Conservation (phyloP, 1,140 invertebrate genomes). For the Monochamus saltuarius region DNA sequence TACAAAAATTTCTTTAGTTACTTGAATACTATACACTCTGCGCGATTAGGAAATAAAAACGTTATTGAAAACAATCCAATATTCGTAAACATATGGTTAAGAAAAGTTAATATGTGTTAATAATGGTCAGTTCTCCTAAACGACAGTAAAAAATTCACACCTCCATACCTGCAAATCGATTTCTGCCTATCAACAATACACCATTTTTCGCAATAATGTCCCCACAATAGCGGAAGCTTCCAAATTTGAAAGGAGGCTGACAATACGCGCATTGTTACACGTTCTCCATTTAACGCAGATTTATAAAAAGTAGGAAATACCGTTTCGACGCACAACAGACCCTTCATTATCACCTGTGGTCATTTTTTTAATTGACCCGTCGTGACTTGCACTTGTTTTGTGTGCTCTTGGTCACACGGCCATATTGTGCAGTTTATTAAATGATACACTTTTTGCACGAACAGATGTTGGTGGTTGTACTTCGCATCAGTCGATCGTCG, state of each 20-base stretch:
- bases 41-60: too few species aligned
- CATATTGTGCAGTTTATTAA: too few species aligned
- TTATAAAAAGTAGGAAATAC: slow-evolving; percentile 18
- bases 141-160: slow-evolving; percentile 6
- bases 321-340: slow-evolving; percentile 10
- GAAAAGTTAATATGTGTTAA: slow-evolving; percentile 12
- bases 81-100: slow-evolving; percentile 7
- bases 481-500: too few species aligned
- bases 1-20: too few species aligned
- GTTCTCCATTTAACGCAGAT: slow-evolving; percentile 3
- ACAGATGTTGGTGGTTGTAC: too few species aligned
- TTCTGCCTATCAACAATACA: slow-evolving; percentile 20
- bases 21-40: too few species aligned
- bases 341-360: slow-evolving; percentile 8
- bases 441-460: too few species aligned
- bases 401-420: neutral
- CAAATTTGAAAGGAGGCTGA: slow-evolving; percentile 5
- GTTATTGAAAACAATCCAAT: neutral
- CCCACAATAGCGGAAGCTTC: slow-evolving; percentile 16
- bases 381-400: slow-evolving; percentile 14
- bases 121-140: slow-evolving; percentile 3
- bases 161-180: slow-evolving; percentile 25
- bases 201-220: slow-evolving; percentile 26
- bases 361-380: slow-evolving; percentile 18
- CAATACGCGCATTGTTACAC: slow-evolving; percentile 2